Percentiles rank a stretch among this genome's conserved stretches.
These are phyloP conservation scores for Leptodirus hochenwartii DNA, from an alignment of 2,888 invertebrate genomes.

Conservation along the genomic window DNA sequence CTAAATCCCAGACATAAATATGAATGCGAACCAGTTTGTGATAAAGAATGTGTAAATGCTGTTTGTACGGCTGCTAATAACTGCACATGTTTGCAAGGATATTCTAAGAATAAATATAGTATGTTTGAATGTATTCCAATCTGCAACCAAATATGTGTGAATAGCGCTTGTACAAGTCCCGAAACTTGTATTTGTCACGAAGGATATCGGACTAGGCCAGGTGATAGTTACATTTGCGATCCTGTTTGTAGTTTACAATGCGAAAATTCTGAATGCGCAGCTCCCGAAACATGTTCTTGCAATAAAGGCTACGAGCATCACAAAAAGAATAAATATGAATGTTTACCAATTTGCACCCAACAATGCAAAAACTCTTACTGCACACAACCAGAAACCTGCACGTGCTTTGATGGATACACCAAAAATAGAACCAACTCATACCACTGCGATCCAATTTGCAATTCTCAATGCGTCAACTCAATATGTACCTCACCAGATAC, in stretches of 20 bases:
- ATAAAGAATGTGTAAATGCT: slow-evolving; percentile 8
- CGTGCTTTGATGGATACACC: slow-evolving; percentile 1
- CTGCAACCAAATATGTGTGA: too few relatives aligned
- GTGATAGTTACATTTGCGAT: slow-evolving; percentile 14
- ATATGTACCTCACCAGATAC: slow-evolving; percentile 11
- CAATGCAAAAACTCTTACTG: not conserved
- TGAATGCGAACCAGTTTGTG: slow-evolving; percentile 9
- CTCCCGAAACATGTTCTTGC: slow-evolving; percentile 1
- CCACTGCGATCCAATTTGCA: slow-evolving; percentile 5
- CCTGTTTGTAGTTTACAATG: slow-evolving; percentile 18
- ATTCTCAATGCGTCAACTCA: slow-evolving; percentile 15
- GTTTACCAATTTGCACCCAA: too few relatives aligned
- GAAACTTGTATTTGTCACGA: too few relatives aligned
- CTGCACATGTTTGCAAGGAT: slow-evolving; percentile 9
- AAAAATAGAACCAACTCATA: slow-evolving; percentile 1
- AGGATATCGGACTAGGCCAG: slow-evolving; percentile 2
- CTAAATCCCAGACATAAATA: slow-evolving; percentile 20
- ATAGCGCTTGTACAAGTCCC: too few relatives aligned
- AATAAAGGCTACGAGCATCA: too few relatives aligned
- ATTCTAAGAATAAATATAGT: too few relatives aligned
- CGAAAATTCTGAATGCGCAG: too few relatives aligned
- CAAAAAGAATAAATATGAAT: too few relatives aligned
- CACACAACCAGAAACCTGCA: slow-evolving; percentile 1
- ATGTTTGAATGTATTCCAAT: too few relatives aligned
- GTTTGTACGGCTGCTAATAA: slow-evolving; percentile 17